Evolutionary conservation across 1,140 invertebrate species (phyloP).

Genomic region (Magallana ariakensis): DNA sequence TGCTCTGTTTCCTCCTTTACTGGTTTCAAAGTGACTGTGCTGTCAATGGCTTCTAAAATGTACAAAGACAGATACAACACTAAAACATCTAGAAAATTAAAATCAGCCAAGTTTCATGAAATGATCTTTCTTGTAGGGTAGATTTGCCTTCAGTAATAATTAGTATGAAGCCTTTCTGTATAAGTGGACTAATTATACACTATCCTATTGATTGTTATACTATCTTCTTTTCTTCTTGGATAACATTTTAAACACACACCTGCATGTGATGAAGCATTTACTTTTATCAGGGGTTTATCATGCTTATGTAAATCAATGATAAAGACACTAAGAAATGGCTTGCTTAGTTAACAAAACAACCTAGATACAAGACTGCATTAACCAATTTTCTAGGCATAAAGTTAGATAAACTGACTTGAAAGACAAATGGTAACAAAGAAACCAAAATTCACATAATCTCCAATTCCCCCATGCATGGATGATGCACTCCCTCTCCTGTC

Average conservation of each 20-base stretch:
- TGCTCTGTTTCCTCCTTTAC: conserved; percentile 54
- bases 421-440: too few relatives aligned
- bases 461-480: neutral
- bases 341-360: too few relatives aligned
- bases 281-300: neutral
- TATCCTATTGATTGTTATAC: too few relatives aligned
- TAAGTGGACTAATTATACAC: too few relatives aligned
- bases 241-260: too few relatives aligned
- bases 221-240: too few relatives aligned
- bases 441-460: neutral
- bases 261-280: neutral
- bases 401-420: neutral
- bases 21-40: conserved; percentile 49
- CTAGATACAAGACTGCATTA: too few relatives aligned
- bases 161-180: neutral
- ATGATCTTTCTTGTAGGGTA: neutral
- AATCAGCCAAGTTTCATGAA: neutral
- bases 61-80: neutral
- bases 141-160: neutral
- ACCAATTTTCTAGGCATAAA: too few relatives aligned
- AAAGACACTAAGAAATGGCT: neutral
- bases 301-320: conserved; percentile 17
- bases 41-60: conserved; percentile 45
- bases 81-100: neutral
- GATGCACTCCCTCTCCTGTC: too few relatives aligned